Evolutionary conservation across 2,113 vertebrate species (phyloP), one percentile per base, ranked within the genome.

Genomic region (Peromyscus maniculatus): DNA sequence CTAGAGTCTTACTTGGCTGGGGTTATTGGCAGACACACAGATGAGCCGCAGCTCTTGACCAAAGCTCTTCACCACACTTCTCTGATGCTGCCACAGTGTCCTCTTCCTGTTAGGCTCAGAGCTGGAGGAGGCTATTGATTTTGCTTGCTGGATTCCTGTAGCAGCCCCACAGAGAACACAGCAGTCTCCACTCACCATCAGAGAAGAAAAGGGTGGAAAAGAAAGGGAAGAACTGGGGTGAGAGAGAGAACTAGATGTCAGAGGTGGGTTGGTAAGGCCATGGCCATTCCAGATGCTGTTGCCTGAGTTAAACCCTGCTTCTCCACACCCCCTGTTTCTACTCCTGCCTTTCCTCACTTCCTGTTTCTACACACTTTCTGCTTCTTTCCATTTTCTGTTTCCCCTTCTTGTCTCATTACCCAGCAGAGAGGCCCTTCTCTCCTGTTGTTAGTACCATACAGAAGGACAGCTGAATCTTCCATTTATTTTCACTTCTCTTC

Each of bases 401-500:
- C 11, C 33, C 24, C 87, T 91, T 39, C 17, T 75, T 69, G 57
- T 83, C 62, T 49, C 24, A 6, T 66, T 87, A 49, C 22, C 24
- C 46, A 21, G 67, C 17, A 8, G 8, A 24, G 26, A 19, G 1
- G 16, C 2, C 31, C 6, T 64, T 49, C 31, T 71, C 19, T 49
- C 36, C 17, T 17, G 16, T 36, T 13, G 7, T 87, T 62, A 59
- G 57, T 62, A 3, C 15, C 11, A 0, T 78, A 31, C 22, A 31
- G 7, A 36, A 62, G 33, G 2, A 13, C 21, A n/a, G 0, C 7
- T 11, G 36, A 26, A 4, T 28, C 86, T 91, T n/a, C 4, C 0
- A 17, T 87, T 69, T 72, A 19, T 86, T 96, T 95, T 86, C 13
- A 67, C 75, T 1, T 90, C n/a, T 79, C 87, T 87, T 72, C 49